Percentiles rank a stretch among this genome's conserved stretches.
phyloP scores from a whole-genome alignment of 2,113 vertebrate species.

The Tenebrosternarchus preto region DNA sequence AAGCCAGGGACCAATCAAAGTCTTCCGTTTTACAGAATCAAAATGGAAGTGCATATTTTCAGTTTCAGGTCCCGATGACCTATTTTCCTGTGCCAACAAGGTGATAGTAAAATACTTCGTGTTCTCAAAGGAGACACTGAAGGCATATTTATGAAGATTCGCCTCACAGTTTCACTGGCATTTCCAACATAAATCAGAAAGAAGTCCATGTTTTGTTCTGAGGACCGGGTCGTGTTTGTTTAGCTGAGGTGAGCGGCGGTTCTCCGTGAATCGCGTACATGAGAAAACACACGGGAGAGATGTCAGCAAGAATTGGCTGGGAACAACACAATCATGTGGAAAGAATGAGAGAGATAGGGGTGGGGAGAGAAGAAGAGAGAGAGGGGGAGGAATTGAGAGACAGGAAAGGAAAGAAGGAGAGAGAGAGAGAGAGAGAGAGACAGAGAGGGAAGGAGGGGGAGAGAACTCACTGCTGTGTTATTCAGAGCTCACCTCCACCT shows the following conservation, averaged over 20 bases:
- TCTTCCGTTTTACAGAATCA: slow-evolving; percentile 36
- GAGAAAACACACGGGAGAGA: slow-evolving; percentile 15
- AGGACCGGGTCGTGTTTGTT: background rate
- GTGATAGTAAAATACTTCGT: slow-evolving; percentile 6
- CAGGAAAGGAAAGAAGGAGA: background rate
- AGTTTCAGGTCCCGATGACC: slow-evolving; percentile 12
- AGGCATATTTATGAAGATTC: slow-evolving; percentile 12
- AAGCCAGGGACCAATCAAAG: slow-evolving; percentile 48
- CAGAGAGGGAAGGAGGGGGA: background rate
- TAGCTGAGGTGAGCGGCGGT: background rate
- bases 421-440: background rate
- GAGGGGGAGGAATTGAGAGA: background rate
- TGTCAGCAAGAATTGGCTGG: slow-evolving; percentile 2
- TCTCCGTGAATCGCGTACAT: background rate
- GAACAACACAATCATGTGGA: slow-evolving; percentile 37
- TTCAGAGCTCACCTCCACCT: slow-evolving; percentile 59
- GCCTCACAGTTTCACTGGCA: background rate
- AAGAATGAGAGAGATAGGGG: background rate
- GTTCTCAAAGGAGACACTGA: slow-evolving; percentile 24
- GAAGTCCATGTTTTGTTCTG: background rate
- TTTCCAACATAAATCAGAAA: slow-evolving; percentile 9
- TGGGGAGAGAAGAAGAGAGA: background rate
- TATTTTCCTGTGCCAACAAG: slow-evolving; percentile 1
- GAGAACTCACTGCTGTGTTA: slow-evolving; percentile 19
- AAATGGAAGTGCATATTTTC: slow-evolving; percentile 30